Base-by-base conservation (phyloP, 92 coral and sea anemone species). In the Actinernus sp. region DNA sequence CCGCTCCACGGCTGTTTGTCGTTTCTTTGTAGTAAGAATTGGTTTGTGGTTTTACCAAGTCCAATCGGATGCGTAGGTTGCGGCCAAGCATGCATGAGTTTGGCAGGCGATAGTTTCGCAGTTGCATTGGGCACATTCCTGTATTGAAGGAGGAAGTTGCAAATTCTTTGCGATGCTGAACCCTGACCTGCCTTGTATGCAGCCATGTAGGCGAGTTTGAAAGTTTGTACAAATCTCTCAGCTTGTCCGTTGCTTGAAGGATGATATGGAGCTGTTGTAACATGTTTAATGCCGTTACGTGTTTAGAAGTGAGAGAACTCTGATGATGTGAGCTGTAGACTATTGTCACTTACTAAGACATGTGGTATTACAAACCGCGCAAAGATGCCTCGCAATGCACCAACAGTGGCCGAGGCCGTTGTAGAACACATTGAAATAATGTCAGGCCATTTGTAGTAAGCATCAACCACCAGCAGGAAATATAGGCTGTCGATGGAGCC, bases 181-280 rank as follows among this genome's bases (percentile, higher is more conserved):
- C 61, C 61, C 14, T 55, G 37, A 5, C 61, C 61, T 6, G 61
- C 61, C 29, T 27, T 19, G 38, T 55, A 55, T 23, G 78, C 80
- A n/a, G n/a, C n/a, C n/a, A n/a, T n/a, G n/a, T n/a, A n/a, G n/a
- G n/a, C n/a, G 38, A 30, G 47, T 29, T 61, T 61, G 63, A 73
- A 50, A 1, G 71, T 49, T 30, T 83, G 79, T 4, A 83, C 84
- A 25, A 60, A 76, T 36, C 73, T 33, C 37, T 83, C 90, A 17
- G 90, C 84, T 25, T 68, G 74, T 1, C 84, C 80, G 23, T 83
- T 83, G 24, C 79, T 61, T 26, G 44, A 13, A 0, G 90, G 84
- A 31, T 76, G 84, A 16, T 82, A 55, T 16, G 37, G 68, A 0
- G 69, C 24, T 65, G 72, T 37, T 11, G 71, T 61, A 17, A 45